Evolutionary conservation across 1,140 invertebrate genomes (phyloP).

Genomic region (Mactra quadrangularis): DNA sequence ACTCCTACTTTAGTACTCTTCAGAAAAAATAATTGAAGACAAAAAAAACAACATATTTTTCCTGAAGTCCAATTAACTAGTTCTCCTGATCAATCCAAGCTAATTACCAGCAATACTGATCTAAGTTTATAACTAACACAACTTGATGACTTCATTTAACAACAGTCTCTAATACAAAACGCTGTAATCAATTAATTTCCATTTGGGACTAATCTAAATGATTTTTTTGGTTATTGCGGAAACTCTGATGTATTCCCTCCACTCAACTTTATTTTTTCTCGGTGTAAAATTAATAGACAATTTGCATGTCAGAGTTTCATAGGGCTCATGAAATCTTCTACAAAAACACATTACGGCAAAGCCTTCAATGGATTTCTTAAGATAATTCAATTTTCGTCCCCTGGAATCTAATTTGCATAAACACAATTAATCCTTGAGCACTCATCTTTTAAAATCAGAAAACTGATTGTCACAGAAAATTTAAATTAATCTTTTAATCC

Average conservation of each 20-base stretch:
- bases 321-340: constrained; percentile 37
- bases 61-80: constrained; percentile 30
- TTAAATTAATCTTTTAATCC: constrained; percentile 47
- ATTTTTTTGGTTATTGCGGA: constrained; percentile 40
- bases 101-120: constrained; percentile 27
- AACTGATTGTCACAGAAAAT: constrained; percentile 44
- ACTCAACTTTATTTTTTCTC: constrained; percentile 55
- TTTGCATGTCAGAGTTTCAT: constrained; percentile 47
- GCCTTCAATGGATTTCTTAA: constrained; percentile 49
- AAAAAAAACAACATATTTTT: neutral
- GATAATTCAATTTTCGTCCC: constrained; percentile 51
- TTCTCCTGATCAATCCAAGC: constrained; percentile 7
- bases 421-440: constrained; percentile 33
- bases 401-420: constrained; percentile 51
- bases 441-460: constrained; percentile 9
- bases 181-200: constrained; percentile 49
- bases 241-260: constrained; percentile 32
- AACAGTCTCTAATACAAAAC: constrained; percentile 5
- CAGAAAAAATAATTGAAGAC: too few species aligned
- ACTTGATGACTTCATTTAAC: neutral
- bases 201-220: constrained; percentile 43
- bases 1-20: too few species aligned
- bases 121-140: neutral
- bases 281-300: constrained; percentile 51
- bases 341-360: constrained; percentile 45